phyloP scores from a whole-genome alignment of 1,140 invertebrate genomes.

The Rhyacophila brunnea region DNA sequence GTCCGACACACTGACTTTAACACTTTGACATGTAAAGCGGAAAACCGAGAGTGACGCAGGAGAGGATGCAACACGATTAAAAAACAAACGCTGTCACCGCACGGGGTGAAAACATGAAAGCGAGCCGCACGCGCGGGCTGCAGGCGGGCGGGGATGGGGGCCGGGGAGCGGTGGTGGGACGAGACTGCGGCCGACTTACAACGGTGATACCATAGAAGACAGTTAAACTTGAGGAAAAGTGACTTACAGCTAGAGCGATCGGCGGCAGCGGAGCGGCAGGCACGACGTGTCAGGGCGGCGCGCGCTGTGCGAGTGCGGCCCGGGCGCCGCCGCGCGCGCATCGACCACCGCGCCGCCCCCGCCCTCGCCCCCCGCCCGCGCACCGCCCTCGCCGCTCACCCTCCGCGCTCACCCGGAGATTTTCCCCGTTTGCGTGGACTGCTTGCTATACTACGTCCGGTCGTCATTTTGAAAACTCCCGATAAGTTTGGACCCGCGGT shows the following conservation, averaged over 20 bases:
- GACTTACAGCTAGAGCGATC: constrained; percentile 30
- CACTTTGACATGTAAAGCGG: constrained; percentile 54
- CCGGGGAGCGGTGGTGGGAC: constrained; percentile 23
- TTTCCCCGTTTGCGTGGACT: no score
- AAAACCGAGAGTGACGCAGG: constrained; percentile 35
- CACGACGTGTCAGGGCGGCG: constrained; percentile 38
- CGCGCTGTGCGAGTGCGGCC: constrained; percentile 47
- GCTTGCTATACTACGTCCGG: no score
- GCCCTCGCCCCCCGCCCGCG: constrained; percentile 16
- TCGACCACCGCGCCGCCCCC: constrained; percentile 41
- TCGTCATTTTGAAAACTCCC: no score
- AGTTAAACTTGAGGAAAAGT: constrained; percentile 25
- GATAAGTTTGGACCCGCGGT: no score
- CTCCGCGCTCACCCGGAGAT: constrained; percentile 18
- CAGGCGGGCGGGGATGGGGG: constrained; percentile 39
- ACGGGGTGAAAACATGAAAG: constrained; percentile 44
- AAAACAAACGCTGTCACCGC: constrained; percentile 39
- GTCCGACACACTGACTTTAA: constrained; percentile 54
- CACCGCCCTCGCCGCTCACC: neutral
- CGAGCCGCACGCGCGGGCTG: constrained; percentile 41
- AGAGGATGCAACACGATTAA: neutral
- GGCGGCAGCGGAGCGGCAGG: constrained; percentile 23
- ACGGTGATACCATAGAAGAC: constrained; percentile 16
- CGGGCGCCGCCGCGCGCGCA: constrained; percentile 38
- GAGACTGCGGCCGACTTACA: no score